Conservation (phyloP, 2,797 vertebrate species). For the Calcarius lapponicus region DNA sequence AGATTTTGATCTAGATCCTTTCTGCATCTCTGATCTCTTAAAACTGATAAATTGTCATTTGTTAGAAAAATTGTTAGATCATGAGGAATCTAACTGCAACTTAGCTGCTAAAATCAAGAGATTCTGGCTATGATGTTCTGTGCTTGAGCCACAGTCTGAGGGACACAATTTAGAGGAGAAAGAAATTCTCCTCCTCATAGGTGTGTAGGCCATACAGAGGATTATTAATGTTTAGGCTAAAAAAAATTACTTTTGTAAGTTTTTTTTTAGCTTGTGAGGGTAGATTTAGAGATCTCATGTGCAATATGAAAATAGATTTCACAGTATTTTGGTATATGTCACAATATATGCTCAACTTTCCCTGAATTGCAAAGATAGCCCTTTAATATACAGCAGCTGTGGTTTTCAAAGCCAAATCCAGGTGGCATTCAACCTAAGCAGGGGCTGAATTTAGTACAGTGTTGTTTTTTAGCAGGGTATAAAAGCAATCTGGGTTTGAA, state of each 20-base stretch:
- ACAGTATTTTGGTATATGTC: neutral
- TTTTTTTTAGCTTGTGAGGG: neutral
- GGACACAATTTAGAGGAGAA: neutral
- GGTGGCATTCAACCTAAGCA: neutral
- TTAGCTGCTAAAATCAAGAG: neutral
- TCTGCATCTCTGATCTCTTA: neutral
- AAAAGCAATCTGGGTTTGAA: neutral
- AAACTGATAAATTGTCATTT: neutral
- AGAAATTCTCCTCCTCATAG: neutral
- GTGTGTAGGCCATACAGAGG: rapidly evolving
- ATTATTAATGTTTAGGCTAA: neutral
- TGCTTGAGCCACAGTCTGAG: neutral
- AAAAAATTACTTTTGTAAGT: neutral
- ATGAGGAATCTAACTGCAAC: neutral
- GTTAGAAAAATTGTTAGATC: neutral
- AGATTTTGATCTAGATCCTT: neutral
- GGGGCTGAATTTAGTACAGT: neutral
- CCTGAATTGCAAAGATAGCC: neutral
- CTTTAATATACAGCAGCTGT: neutral
- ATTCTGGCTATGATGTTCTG: neutral
- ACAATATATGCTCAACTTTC: neutral
- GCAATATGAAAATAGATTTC: neutral
- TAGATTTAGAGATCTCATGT: neutral
- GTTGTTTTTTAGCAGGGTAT: neutral
- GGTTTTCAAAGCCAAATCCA: neutral